Conservation (phyloP, 2,888 invertebrate species). For the Megalurothrips usitatus region DNA sequence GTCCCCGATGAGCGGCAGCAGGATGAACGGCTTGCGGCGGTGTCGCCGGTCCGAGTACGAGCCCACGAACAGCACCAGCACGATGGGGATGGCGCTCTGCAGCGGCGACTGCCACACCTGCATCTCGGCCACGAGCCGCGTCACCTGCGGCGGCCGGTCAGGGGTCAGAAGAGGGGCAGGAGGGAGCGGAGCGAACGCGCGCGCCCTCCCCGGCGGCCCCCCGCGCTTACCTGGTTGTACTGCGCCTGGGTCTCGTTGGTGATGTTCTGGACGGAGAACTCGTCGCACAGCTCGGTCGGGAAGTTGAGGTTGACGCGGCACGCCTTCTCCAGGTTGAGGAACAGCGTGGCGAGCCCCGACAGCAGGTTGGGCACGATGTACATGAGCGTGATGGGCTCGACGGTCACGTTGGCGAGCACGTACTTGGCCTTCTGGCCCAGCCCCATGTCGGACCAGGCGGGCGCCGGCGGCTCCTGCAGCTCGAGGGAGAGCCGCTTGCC, state of each 20-base stretch:
- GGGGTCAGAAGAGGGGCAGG: no score
- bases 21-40: not conserved
- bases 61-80: constrained; percentile 5
- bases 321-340: not conserved
- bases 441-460: not conserved
- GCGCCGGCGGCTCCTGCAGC: not conserved
- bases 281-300: not conserved
- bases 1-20: not conserved
- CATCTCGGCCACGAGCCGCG: not conserved
- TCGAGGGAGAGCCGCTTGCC: not conserved
- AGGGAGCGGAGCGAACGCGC: no score
- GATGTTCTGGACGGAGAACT: not conserved
- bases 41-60: not conserved
- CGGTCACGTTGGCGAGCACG: not conserved
- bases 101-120: constrained; percentile 1
- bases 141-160: not conserved
- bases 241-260: not conserved
- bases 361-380: not conserved
- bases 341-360: not conserved
- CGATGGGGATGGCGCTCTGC: not conserved
- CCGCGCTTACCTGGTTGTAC: not conserved
- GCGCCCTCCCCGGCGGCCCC: no score
- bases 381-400: not conserved
- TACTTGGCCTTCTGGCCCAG: constrained; percentile 2
- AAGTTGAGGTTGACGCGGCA: not conserved